phyloP scores from a whole-genome alignment of 2,113 vertebrate species.

The Ploceus nigricollis region DNA sequence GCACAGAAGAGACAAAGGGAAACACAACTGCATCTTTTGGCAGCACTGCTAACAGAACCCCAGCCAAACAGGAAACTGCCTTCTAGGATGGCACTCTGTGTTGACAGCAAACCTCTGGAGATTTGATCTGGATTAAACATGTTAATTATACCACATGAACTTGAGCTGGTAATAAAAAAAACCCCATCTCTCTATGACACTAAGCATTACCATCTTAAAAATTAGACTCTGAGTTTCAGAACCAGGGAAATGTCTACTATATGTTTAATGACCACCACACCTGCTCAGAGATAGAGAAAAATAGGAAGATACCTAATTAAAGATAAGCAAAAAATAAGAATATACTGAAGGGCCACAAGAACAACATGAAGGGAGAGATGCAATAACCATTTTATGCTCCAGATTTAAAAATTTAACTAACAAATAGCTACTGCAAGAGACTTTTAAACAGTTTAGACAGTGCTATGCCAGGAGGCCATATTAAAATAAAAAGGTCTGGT shows the following conservation, averaged over 20 bases:
- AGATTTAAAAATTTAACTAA: neutral
- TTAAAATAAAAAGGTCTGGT: neutral
- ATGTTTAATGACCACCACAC: neutral
- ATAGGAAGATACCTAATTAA: neutral
- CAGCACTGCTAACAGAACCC: neutral
- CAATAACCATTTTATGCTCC: neutral
- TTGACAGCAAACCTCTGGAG: neutral
- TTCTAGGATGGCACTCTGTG: neutral
- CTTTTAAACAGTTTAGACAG: neutral
- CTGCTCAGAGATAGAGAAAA: neutral
- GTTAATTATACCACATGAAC: neutral
- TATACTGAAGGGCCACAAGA: neutral
- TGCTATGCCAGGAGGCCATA: neutral
- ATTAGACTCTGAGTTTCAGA: neutral
- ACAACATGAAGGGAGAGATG: neutral
- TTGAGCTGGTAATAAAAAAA: neutral
- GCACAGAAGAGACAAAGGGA: neutral
- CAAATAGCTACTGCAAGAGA: neutral
- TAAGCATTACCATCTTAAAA: neutral
- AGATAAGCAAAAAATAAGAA: neutral
- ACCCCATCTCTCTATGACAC: neutral
- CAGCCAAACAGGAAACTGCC: slow-evolving; percentile 28
- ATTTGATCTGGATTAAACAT: neutral
- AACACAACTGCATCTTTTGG: neutral
- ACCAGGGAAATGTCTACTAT: neutral